phyloP scores from a whole-genome alignment of 2,113 vertebrate genomes.

The Hyperopisus bebe region DNA sequence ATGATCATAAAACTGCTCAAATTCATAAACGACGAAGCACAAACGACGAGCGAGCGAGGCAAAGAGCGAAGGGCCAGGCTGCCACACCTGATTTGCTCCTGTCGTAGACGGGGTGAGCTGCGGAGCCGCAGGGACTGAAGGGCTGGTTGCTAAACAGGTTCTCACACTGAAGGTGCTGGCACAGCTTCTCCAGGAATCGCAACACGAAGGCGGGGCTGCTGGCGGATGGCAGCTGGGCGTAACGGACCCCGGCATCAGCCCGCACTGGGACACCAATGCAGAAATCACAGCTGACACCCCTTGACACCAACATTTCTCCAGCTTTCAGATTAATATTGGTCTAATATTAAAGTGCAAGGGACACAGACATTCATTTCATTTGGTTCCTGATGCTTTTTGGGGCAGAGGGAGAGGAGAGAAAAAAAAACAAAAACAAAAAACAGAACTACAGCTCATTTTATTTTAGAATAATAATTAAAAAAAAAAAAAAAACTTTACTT shows the following conservation, averaged over 20 bases:
- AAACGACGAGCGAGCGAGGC: background rate
- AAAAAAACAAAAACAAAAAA: background rate
- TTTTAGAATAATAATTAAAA: background rate
- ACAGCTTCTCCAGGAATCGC: conserved; percentile 87
- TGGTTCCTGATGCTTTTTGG: background rate
- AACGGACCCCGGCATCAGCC: conserved; percentile 78
- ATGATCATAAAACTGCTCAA: background rate
- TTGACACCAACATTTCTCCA: background rate
- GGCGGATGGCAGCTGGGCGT: conserved; percentile 82
- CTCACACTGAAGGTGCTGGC: conserved; percentile 85
- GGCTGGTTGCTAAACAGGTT: conserved; percentile 95
- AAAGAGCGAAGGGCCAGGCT: background rate
- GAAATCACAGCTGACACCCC: background rate
- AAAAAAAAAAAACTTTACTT: background rate
- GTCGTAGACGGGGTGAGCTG: conserved; percentile 56
- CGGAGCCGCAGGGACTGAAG: conserved; percentile 70
- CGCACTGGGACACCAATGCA: conserved; percentile 59
- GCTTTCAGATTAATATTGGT: background rate
- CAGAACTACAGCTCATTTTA: background rate
- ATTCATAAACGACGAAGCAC: background rate
- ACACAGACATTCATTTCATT: background rate
- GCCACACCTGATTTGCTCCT: conserved; percentile 72
- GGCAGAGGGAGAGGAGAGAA: background rate
- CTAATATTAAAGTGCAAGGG: background rate
- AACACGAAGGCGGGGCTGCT: conserved; percentile 88